Evolutionary conservation across 1,140 invertebrate species (phyloP).

Genomic region (Achatina immaculata): DNA sequence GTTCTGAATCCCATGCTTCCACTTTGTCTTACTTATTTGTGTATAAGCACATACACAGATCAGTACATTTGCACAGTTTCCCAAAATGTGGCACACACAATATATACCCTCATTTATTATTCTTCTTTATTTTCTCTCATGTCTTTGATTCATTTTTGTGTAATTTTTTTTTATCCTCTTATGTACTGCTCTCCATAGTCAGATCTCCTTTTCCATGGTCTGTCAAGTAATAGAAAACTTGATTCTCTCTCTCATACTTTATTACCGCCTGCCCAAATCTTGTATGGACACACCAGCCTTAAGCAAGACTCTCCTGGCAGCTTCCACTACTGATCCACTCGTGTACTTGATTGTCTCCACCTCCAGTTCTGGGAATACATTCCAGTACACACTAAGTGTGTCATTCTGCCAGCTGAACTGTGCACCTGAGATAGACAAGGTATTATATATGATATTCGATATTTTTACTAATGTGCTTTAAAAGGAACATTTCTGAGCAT

Average conservation of each 20-base stretch:
- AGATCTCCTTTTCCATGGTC: too few species aligned
- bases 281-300: constrained; percentile 41
- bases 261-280: constrained; percentile 8
- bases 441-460: not conserved
- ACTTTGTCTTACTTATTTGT: too few species aligned
- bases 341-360: constrained; percentile 50
- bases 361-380: constrained; percentile 46
- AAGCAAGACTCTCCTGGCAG: constrained; percentile 38
- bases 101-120: too few species aligned
- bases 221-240: too few species aligned
- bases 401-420: constrained; percentile 46
- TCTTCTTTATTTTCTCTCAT: too few species aligned
- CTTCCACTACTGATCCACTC: constrained; percentile 44
- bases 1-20: too few species aligned
- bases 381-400: constrained; percentile 45
- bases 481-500: not conserved
- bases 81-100: too few species aligned
- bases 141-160: not conserved
- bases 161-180: not conserved
- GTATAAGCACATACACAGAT: too few species aligned
- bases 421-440: not conserved
- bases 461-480: not conserved
- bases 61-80: too few species aligned
- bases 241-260: not conserved
- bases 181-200: not conserved